Evolutionary conservation across 2,113 vertebrate genomes (phyloP).

Genomic region (Eretmochelys imbricata): DNA sequence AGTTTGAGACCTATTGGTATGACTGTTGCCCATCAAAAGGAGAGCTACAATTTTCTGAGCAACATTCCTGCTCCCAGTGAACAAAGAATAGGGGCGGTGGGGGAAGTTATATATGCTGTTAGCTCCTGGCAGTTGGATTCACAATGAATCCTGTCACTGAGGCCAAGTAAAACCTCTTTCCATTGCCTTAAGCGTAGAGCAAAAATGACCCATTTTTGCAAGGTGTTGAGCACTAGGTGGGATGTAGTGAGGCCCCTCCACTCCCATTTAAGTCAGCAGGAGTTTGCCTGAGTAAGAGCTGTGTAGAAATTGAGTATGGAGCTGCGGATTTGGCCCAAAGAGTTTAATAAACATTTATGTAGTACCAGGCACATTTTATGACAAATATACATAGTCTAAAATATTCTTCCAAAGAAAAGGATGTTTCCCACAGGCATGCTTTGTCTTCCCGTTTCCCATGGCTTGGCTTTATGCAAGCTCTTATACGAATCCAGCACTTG

Average conservation of each 20-base stretch:
- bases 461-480: slow-evolving; percentile 45
- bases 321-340: slow-evolving; percentile 3
- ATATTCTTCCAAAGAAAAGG: not conserved
- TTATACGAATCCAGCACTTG: slow-evolving; percentile 46
- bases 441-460: not conserved
- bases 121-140: not conserved
- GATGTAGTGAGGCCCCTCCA: not conserved
- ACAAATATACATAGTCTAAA: slow-evolving; percentile 24
- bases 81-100: not conserved
- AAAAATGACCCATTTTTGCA: not conserved
- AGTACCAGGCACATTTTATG: slow-evolving; percentile 14
- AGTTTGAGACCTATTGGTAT: not conserved
- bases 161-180: not conserved
- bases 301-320: not conserved
- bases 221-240: not conserved
- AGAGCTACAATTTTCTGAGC: not conserved
- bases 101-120: not conserved
- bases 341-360: slow-evolving; percentile 40
- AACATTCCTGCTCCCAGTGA: not conserved
- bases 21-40: not conserved
- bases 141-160: not conserved
- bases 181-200: not conserved
- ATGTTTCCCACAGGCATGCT: not conserved
- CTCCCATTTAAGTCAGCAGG: not conserved
- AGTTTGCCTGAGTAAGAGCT: not conserved